Conservation (phyloP, 2,113 vertebrate species). For the Hippocampus barbouri region DNA sequence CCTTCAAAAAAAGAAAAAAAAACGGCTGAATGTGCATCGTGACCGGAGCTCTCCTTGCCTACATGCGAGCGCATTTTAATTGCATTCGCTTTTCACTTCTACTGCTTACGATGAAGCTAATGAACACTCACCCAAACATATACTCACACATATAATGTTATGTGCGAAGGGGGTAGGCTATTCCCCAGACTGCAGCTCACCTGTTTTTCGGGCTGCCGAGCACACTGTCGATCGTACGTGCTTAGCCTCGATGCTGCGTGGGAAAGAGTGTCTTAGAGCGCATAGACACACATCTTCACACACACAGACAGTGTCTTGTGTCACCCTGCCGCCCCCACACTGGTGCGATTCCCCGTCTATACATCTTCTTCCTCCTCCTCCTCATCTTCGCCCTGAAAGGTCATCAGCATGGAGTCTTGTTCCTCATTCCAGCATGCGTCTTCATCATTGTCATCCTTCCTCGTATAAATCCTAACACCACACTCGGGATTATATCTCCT, state of each 20-base stretch:
- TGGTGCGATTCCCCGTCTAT: neutral
- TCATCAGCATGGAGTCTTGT: neutral
- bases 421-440: neutral
- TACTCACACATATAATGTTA: no score
- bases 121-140: neutral
- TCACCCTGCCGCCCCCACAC: neutral
- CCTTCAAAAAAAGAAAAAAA: no score
- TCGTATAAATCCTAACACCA: neutral
- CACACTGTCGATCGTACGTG: neutral
- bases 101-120: neutral
- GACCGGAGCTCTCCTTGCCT: no score
- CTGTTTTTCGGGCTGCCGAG: neutral
- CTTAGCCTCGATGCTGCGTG: neutral
- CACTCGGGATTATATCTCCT: neutral
- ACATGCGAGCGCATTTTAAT: no score
- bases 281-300: neutral
- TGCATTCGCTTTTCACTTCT: neutral
- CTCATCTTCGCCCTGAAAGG: neutral
- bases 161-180: neutral
- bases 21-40: no score
- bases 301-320: neutral
- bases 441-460: neutral
- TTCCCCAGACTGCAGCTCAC: neutral
- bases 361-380: neutral
- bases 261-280: neutral